Conservation (phyloP, 2,888 invertebrate genomes). For the Tethea ocularis region DNA sequence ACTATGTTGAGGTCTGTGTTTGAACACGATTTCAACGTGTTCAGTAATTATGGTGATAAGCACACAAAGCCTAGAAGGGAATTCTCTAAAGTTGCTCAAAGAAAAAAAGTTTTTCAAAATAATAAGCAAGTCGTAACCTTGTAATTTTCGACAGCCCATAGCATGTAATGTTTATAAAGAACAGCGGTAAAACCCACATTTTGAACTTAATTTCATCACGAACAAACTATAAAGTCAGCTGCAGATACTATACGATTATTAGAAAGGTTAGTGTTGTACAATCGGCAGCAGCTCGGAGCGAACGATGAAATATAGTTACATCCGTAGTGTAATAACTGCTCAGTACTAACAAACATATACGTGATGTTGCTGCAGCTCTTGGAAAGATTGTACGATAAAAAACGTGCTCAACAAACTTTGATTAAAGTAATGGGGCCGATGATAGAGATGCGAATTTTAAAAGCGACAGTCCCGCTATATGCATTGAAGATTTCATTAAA, state of each 20-base stretch:
- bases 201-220: neutral
- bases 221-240: neutral
- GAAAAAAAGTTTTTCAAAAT: no score
- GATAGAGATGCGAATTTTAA: neutral
- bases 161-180: no score
- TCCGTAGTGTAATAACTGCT: neutral
- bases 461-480: neutral
- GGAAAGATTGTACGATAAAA: constrained; percentile 3
- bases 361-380: neutral
- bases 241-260: neutral
- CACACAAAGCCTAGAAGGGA: no score
- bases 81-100: no score
- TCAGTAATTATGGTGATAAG: no score
- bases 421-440: neutral
- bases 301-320: neutral
- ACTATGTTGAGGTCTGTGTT: no score
- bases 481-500: neutral
- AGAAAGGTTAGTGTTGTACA: neutral
- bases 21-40: no score
- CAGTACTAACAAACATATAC: neutral
- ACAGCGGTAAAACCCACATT: no score
- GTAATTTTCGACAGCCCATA: no score
- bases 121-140: no score
- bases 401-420: constrained; percentile 1
- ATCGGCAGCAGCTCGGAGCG: neutral